Evolutionary conservation across 2,797 vertebrate species (phyloP).

Genomic region (Clarias fuscus): DNA sequence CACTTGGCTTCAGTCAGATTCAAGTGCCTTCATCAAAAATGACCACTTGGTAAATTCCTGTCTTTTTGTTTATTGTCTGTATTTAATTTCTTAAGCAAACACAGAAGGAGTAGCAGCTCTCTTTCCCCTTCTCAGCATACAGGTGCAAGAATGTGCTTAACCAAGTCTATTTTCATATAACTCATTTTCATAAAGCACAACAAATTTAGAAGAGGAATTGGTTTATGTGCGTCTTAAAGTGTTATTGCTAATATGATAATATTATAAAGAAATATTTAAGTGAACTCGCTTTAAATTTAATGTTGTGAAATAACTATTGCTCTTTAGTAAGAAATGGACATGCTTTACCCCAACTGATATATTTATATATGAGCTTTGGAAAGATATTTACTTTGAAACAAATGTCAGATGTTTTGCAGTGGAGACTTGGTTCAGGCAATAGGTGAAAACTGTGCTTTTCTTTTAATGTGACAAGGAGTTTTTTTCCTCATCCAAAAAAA

Average conservation of each 20-base stretch:
- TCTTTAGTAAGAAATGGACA: constrained; percentile 44
- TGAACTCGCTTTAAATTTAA: constrained; percentile 64
- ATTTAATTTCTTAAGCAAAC: constrained; percentile 72
- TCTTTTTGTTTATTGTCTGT: constrained; percentile 67
- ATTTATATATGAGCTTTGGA: constrained; percentile 43
- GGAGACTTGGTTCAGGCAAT: constrained; percentile 47
- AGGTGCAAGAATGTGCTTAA: constrained; percentile 63
- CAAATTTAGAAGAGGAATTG: constrained; percentile 77
- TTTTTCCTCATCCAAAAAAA: not conserved
- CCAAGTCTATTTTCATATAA: constrained; percentile 63
- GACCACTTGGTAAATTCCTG: constrained; percentile 84
- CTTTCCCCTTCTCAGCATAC: constrained; percentile 55
- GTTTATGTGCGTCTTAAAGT: constrained; percentile 82
- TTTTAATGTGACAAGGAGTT: constrained; percentile 27
- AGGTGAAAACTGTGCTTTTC: constrained; percentile 42
- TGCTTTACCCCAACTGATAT: constrained; percentile 35
- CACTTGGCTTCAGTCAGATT: constrained; percentile 89
- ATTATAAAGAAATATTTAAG: constrained; percentile 82
- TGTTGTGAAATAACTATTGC: constrained; percentile 8
- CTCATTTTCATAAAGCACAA: constrained; percentile 77
- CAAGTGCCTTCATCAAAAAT: constrained; percentile 94
- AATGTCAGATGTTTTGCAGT: constrained; percentile 39
- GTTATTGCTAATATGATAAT: constrained; percentile 65
- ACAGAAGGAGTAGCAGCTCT: constrained; percentile 65
- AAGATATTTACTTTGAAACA: constrained; percentile 45